Evolutionary conservation across 2,888 invertebrate species (phyloP), one percentile per base, ranked within the genome.

Genomic region (Branchellion lobata): DNA sequence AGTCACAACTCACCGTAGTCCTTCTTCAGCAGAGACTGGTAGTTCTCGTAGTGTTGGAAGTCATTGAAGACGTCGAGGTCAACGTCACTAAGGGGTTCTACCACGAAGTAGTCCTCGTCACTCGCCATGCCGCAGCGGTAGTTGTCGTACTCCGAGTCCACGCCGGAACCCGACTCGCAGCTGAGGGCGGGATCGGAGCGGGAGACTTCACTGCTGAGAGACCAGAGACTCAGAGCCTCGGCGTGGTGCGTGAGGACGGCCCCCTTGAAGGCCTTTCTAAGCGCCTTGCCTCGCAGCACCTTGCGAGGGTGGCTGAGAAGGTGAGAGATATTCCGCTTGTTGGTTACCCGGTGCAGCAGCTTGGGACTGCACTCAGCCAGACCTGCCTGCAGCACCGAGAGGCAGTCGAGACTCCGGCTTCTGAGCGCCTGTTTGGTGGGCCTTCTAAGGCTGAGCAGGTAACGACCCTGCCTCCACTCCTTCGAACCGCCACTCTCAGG

Each of bases 131-230:
- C 88, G 1, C 91, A 88, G 81, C 90, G 89, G 84, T 90, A 91
- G 85, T 91, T 91, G 86, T 92, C 92, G 85, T 91, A 91, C 85
- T 92, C 92, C 3, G 91, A 91, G 86, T 93, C 93, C 84, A 94
- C 91, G 77, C 85, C 84, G 14, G 87, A 86, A 1, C 85, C 84
- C 0, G 85, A 85, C 80, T 87, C 86, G 51, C 84, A 83, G 81
- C 86, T 86, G n/a, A 87, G 80, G 18, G 84, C 84, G 0, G 86
- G 85, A 80, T 87, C 87, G 80, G 86, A 86, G 33, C 84, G 83
- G 1, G 87, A 87, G 85, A 87, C 85, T 81, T 87, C 87, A 81
- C 87, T 87, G 24, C 85, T 86, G 0, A 86, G 83, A 0, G 86
- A 86, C 0, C 86, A 86, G 29, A 87, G 81, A 80, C 87, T 87